phyloP scores from a whole-genome alignment of 2,888 invertebrate species.

The Ceramica pisi region DNA sequence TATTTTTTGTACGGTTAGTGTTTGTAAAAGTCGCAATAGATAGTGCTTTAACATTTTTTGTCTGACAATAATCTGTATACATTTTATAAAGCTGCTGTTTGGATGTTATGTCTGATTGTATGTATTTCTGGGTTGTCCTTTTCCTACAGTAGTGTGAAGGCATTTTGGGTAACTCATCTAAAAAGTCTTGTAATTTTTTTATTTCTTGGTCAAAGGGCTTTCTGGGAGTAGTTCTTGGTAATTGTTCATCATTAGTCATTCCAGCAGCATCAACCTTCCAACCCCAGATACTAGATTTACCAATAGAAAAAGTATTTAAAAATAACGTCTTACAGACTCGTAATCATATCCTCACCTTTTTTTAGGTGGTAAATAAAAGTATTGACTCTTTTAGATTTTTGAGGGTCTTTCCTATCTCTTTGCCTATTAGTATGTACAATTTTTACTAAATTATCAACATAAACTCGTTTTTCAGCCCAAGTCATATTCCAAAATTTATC shows the following conservation, averaged over 20 bases:
- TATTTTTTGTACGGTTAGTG: constrained; percentile 17
- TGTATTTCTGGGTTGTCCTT: constrained; percentile 2
- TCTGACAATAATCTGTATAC: not conserved
- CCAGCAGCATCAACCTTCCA: constrained; percentile 1
- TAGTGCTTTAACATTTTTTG: too few relatives aligned
- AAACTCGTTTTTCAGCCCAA: too few relatives aligned
- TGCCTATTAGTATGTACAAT: too few relatives aligned
- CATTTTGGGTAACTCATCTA: constrained; percentile 15
- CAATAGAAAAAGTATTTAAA: constrained; percentile 12
- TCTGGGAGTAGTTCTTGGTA: not conserved
- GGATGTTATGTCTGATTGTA: constrained; percentile 5
- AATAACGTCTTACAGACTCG: constrained; percentile 19
- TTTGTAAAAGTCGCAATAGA: not conserved
- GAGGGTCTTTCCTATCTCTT: too few relatives aligned
- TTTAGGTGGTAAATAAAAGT: constrained; percentile 4
- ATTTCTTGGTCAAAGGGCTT: constrained; percentile 15
- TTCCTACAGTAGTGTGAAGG: constrained; percentile 18
- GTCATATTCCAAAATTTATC: too few relatives aligned
- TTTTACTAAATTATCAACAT: too few relatives aligned
- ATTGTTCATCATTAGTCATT: not conserved
- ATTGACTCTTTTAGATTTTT: too few relatives aligned
- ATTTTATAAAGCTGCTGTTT: constrained; percentile 9
- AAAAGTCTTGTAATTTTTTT: not conserved
- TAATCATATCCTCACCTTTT: constrained; percentile 7
- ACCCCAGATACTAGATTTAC: constrained; percentile 14